These are phyloP conservation scores for Griposia aprilina DNA, from an alignment of 2,888 invertebrate species.

Conservation along the genomic window DNA sequence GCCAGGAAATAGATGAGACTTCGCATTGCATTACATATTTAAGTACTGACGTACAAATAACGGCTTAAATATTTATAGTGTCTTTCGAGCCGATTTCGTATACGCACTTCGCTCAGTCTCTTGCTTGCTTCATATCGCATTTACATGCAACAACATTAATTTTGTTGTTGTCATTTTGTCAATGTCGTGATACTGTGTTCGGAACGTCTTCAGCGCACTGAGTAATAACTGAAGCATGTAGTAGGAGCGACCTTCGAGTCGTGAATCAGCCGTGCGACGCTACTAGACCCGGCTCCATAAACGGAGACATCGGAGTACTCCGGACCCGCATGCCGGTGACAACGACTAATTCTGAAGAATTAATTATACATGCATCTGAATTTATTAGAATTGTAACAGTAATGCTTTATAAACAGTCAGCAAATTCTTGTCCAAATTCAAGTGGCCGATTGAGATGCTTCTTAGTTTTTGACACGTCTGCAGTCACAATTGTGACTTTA, in stretches of 20 bases:
- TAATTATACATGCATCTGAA: slow-evolving; percentile 29
- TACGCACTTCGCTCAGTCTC: slow-evolving; percentile 17
- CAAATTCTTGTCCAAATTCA: neutral
- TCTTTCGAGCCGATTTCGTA: slow-evolving; percentile 29
- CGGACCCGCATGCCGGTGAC: slow-evolving; percentile 19
- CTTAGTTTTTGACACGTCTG: neutral
- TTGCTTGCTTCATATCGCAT: slow-evolving; percentile 41
- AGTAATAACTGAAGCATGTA: slow-evolving; percentile 75
- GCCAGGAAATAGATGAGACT: slow-evolving; percentile 45
- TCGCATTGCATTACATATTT: slow-evolving; percentile 46
- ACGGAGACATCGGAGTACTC: slow-evolving; percentile 71
- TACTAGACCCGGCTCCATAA: slow-evolving; percentile 73
- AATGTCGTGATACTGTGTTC: slow-evolving; percentile 55
- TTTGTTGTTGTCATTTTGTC: slow-evolving; percentile 48
- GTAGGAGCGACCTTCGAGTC: slow-evolving; percentile 82
- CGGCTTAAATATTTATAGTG: slow-evolving; percentile 44
- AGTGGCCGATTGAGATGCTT: neutral
- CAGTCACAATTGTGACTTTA: too few relatives aligned
- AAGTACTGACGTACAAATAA: slow-evolving; percentile 39
- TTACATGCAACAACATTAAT: slow-evolving; percentile 49
- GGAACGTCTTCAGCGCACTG: slow-evolving; percentile 66
- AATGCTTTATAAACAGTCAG: neutral
- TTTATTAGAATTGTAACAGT: slow-evolving; percentile 31
- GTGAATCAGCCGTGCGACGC: slow-evolving; percentile 76
- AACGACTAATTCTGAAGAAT: slow-evolving; percentile 34